A percentile compares a stretch with the other conserved stretches of the same genome.
These are phyloP conservation scores for Anagrus nilaparvatae DNA, from an alignment of 1,140 invertebrate species.

Conservation along the genomic window DNA sequence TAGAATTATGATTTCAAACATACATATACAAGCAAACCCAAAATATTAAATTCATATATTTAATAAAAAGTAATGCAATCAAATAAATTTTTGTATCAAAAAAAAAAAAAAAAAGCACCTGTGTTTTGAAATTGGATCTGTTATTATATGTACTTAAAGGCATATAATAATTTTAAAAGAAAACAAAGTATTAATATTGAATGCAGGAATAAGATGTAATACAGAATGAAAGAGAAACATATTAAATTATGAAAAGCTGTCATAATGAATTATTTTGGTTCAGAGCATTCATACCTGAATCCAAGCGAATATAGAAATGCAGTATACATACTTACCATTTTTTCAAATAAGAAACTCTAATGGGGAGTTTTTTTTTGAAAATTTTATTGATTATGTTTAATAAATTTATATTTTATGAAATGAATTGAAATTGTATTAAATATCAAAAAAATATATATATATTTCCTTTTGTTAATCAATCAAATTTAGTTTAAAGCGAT, in stretches of 20 bases:
- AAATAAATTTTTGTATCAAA: slow-evolving; percentile 5
- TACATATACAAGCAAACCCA: not conserved
- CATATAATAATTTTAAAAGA: too few species aligned
- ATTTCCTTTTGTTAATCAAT: too few species aligned
- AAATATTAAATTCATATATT: not conserved
- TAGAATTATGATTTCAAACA: slow-evolving; percentile 31
- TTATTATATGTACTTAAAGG: too few species aligned
- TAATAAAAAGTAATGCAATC: not conserved
- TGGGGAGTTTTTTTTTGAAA: too few species aligned
- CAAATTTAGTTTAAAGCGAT: slow-evolving; percentile 8
- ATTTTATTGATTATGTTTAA: too few species aligned
- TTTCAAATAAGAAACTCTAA: slow-evolving; percentile 11
- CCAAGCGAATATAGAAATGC: slow-evolving; percentile 5
- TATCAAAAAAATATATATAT: too few species aligned
- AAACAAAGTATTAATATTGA: slow-evolving; percentile 12
- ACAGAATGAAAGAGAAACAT: slow-evolving; percentile 23
- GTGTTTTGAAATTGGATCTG: slow-evolving; percentile 13
- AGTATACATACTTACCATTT: slow-evolving; percentile 38
- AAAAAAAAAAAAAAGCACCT: not conserved
- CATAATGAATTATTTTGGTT: slow-evolving; percentile 36
- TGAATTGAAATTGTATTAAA: too few species aligned
- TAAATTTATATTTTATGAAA: too few species aligned
- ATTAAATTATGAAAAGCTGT: slow-evolving; percentile 34
- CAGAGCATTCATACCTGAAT: slow-evolving; percentile 33
- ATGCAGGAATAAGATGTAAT: slow-evolving; percentile 16